phyloP scores from a whole-genome alignment of 1,140 invertebrate species.

The Saccostrea glomerata region DNA sequence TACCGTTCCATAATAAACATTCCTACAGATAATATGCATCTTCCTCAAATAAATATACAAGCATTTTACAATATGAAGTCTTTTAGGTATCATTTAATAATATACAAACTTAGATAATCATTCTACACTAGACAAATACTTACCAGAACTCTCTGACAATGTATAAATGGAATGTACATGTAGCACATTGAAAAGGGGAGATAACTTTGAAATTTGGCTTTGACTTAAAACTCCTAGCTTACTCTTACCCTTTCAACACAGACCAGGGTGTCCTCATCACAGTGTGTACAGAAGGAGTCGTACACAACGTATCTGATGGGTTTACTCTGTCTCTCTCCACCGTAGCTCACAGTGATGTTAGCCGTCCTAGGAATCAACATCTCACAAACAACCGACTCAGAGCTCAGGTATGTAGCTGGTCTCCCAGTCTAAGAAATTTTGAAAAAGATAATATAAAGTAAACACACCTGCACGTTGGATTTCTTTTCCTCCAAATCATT shows the following conservation, averaged over 20 bases:
- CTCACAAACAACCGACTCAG: slow-evolving; percentile 36
- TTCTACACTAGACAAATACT: too few species aligned
- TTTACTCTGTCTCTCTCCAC: slow-evolving; percentile 39
- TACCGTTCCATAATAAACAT: too few species aligned
- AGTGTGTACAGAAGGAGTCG: slow-evolving; percentile 42
- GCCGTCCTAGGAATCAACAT: not conserved
- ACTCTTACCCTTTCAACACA: slow-evolving; percentile 57
- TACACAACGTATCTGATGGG: slow-evolving; percentile 24
- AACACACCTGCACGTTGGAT: too few species aligned
- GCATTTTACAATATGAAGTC: too few species aligned
- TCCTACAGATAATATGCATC: too few species aligned
- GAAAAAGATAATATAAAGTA: not conserved
- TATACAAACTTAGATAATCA: too few species aligned
- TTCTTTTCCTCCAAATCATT: too few species aligned
- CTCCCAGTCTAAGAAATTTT: slow-evolving; percentile 1
- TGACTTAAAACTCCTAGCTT: not conserved
- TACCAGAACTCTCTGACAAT: too few species aligned
- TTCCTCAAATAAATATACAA: too few species aligned
- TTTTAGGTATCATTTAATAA: too few species aligned
- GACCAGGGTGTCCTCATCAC: slow-evolving; percentile 16
- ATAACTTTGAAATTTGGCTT: not conserved
- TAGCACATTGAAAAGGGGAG: not conserved
- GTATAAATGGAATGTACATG: too few species aligned
- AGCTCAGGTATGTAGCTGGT: not conserved
- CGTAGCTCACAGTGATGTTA: slow-evolving; percentile 40